Evolutionary conservation across 2,888 invertebrate species (phyloP), one percentile per base, ranked within the genome.

Genomic region (Muscina levida): DNA sequence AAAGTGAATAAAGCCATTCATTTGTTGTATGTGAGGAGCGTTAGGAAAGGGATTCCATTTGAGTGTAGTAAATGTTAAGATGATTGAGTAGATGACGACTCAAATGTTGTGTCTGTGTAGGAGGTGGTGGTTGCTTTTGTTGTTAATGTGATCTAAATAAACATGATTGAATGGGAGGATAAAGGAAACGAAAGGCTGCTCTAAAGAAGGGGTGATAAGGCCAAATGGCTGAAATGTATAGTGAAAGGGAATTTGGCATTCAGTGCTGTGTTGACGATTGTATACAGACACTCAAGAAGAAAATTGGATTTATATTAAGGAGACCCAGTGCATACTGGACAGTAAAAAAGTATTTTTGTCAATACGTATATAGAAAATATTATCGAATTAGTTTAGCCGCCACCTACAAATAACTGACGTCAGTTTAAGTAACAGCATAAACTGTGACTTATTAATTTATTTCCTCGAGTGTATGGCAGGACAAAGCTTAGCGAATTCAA

Each of bases 401-500:
- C n/a, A n/a, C n/a, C n/a, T n/a, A n/a, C n/a, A n/a, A n/a, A n/a
- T n/a, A n/a, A n/a, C n/a, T n/a, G n/a, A n/a, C n/a, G n/a, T n/a
- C n/a, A n/a, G n/a, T n/a, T n/a, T n/a, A n/a, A n/a, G n/a, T n/a
- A n/a, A n/a, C n/a, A n/a, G n/a, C n/a, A n/a, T n/a, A n/a, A n/a
- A n/a, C n/a, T n/a, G n/a, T n/a, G n/a, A n/a, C n/a, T n/a, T n/a
- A n/a, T n/a, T n/a, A n/a, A n/a, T n/a, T n/a, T n/a, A 67, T 39
- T 11, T 39, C 10, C 4, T 37, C 15, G 39, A 42, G 48, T n/a
- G 15, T 37, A 67, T 31, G n/a, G 22, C 24, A 22, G 57, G 48
- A 2, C n/a, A 70, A 22, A 72, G 72, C 70, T 76, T 77, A 80
- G 51, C 76, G 57, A 80, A 80, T 80, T 71, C 65, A 48, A 72